Percentiles rank a stretch among this genome's conserved stretches.
Conservation (phyloP, 2,113 vertebrate species). For the Ceyx margarethae region DNA sequence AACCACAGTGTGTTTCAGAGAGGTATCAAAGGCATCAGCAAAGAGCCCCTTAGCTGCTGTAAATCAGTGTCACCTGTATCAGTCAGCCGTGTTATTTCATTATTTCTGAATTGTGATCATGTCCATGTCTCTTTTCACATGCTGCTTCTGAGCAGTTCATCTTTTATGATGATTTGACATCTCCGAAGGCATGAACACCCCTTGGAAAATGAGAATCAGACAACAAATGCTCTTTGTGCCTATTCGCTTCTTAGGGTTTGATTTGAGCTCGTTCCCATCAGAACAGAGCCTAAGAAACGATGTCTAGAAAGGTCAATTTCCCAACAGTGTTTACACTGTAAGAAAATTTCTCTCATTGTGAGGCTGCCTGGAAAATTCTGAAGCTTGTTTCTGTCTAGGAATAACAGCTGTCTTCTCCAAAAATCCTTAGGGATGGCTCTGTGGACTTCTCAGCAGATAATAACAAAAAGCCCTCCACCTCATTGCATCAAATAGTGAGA, state of each 20-base stretch:
- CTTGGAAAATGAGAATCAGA: not conserved
- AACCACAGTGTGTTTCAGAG: not conserved
- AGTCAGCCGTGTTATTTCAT: not conserved
- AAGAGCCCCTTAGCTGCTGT: not conserved
- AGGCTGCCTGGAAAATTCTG: not conserved
- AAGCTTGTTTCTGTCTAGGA: not conserved
- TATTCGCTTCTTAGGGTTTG: not conserved
- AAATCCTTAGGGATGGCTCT: not conserved
- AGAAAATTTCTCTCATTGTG: not conserved
- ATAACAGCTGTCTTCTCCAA: not conserved
- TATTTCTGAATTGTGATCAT: conserved; percentile 11
- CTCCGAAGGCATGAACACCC: not conserved
- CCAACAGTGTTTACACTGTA: not conserved
- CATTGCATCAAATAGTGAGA: not conserved
- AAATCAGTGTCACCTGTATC: not conserved
- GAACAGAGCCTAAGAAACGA: not conserved
- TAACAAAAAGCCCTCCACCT: not conserved
- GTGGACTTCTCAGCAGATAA: not conserved
- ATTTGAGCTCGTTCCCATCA: not conserved
- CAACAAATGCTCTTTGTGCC: not conserved
- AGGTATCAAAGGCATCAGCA: not conserved
- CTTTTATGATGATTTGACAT: not conserved
- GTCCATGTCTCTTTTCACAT: not conserved
- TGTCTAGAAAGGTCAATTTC: not conserved
- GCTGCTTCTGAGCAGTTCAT: not conserved